phyloP scores from a whole-genome alignment of 2,888 invertebrate genomes.

The Plusia festucae region DNA sequence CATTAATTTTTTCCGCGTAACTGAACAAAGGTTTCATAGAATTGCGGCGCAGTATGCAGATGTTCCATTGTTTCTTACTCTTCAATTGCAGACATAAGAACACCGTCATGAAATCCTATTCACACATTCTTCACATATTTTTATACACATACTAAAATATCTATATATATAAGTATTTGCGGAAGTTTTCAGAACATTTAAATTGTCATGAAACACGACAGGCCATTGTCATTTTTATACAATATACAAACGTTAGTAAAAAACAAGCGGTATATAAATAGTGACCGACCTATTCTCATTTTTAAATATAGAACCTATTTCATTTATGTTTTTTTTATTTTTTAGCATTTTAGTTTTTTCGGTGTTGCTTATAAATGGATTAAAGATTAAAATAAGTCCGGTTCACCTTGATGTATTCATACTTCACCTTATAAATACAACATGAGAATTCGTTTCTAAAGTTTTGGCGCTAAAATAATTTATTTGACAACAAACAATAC shows the following conservation, averaged over 20 bases:
- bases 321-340: too few relatives aligned
- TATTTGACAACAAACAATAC: background rate
- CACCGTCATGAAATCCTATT: constrained; percentile 18
- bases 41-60: background rate
- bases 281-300: constrained; percentile 41
- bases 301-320: constrained; percentile 7
- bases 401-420: too few relatives aligned
- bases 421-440: background rate
- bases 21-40: background rate
- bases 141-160: background rate
- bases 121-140: constrained; percentile 21
- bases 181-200: constrained; percentile 34
- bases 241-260: constrained; percentile 22
- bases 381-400: background rate
- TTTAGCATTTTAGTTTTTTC: too few relatives aligned
- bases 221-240: constrained; percentile 25
- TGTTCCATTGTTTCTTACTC: constrained; percentile 11
- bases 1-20: background rate
- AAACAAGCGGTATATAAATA: constrained; percentile 38
- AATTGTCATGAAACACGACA: constrained; percentile 41
- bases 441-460: background rate
- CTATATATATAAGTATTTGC: constrained; percentile 10
- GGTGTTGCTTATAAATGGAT: too few relatives aligned
- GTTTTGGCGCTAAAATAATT: background rate
- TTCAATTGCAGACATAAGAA: background rate